Evolutionary conservation across 1,140 invertebrate species (phyloP).

Genomic region (Gonioctena quinquepunctata): DNA sequence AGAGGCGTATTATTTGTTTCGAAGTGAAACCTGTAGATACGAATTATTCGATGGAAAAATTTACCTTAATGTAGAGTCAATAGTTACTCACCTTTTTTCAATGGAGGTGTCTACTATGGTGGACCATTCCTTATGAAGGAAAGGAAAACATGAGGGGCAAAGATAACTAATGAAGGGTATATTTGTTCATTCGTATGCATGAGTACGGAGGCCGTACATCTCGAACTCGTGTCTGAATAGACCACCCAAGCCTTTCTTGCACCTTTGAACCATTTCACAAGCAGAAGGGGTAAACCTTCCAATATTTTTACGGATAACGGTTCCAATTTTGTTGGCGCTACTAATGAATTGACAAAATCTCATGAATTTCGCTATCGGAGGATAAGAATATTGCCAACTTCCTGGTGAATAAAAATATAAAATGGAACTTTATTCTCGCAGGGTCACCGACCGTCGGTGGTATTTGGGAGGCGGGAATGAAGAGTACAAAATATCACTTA

Average conservation of each 20-base stretch:
- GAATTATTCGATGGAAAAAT: conserved; percentile 9
- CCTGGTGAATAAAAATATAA: no score
- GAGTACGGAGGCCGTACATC: conserved; percentile 47
- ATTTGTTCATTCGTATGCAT: conserved; percentile 25
- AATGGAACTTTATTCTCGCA: no score
- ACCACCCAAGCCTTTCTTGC: conserved; percentile 36
- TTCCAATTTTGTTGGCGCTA: conserved; percentile 38
- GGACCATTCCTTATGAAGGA: conserved; percentile 25
- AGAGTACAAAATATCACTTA: no score
- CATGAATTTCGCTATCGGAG: conserved; percentile 11
- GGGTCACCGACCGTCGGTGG: no score
- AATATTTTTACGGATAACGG: conserved; percentile 37
- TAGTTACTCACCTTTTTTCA: conserved; percentile 36
- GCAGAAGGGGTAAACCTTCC: conserved; percentile 22
- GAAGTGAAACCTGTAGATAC: conserved; percentile 25
- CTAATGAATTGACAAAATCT: conserved; percentile 9
- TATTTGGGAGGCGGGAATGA: no score
- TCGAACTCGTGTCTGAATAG: conserved; percentile 49
- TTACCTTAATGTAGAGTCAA: conserved; percentile 17
- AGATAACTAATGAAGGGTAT: conserved; percentile 27
- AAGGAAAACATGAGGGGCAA: conserved; percentile 12
- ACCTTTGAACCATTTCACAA: conserved; percentile 43
- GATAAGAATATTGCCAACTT: no score
- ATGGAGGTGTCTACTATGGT: conserved; percentile 10
- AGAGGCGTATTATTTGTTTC: conserved; percentile 18